phyloP scores from a whole-genome alignment of 2,888 invertebrate species.

The Omphaloscelis lunosa region DNA sequence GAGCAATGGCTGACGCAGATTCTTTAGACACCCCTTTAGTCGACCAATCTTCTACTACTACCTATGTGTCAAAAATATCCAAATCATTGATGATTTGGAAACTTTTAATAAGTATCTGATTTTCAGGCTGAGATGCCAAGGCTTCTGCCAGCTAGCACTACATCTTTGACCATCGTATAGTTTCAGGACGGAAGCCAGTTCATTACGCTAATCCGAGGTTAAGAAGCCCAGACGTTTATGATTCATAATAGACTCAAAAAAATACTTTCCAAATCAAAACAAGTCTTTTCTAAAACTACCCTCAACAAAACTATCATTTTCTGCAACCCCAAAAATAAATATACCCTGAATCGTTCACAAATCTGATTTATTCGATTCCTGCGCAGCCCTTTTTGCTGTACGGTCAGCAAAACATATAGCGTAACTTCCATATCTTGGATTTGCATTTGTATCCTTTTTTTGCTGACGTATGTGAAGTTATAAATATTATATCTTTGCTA shows the following conservation, averaged over 20 bases:
- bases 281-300: conserved; percentile 25
- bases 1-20: no score
- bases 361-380: conserved; percentile 65
- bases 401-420: conserved; percentile 67
- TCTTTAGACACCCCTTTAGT: background rate
- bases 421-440: conserved; percentile 61
- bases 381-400: conserved; percentile 63
- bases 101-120: background rate
- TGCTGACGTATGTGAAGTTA: conserved; percentile 58
- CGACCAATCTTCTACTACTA: background rate
- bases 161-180: background rate
- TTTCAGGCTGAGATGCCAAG: background rate
- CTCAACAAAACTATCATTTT: conserved; percentile 37
- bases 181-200: background rate
- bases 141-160: background rate
- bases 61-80: no score
- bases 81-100: background rate
- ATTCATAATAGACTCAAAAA: conserved; percentile 4
- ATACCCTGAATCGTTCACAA: conserved; percentile 48
- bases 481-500: conserved; percentile 61
- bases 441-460: conserved; percentile 69
- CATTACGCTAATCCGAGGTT: background rate
- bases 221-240: background rate
- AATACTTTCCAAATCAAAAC: background rate
- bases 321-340: conserved; percentile 56